phyloP scores from a whole-genome alignment of 2,888 invertebrate genomes.

The Metalampra italica region DNA sequence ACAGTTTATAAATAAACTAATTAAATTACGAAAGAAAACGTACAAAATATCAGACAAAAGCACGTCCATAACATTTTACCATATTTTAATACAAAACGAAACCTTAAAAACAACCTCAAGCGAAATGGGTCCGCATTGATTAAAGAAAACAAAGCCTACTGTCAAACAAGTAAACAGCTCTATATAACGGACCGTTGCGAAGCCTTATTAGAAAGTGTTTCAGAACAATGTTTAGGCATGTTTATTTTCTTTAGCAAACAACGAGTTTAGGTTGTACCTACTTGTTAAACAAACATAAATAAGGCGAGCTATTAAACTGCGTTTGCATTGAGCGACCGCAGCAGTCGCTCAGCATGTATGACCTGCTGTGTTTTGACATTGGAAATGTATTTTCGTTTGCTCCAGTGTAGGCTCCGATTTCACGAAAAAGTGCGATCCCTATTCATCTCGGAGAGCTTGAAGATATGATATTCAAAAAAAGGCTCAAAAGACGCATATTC shows the following conservation, averaged over 20 bases:
- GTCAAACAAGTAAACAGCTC: background rate
- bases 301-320: slow-evolving; percentile 1
- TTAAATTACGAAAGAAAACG: too few species aligned
- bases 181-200: background rate
- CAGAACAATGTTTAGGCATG: slow-evolving; percentile 14
- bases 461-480: too few species aligned
- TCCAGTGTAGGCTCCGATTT: too few species aligned
- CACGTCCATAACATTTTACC: too few species aligned
- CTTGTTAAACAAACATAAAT: slow-evolving; percentile 17
- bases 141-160: background rate
- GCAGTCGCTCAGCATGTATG: too few species aligned
- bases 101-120: slow-evolving; percentile 1
- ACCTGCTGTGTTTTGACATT: too few species aligned
- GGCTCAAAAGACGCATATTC: too few species aligned
- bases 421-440: too few species aligned
- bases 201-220: background rate
- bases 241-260: slow-evolving; percentile 19
- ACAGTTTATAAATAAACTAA: too few species aligned
- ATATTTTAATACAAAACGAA: background rate
- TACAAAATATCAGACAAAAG: too few species aligned
- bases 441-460: too few species aligned
- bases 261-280: background rate
- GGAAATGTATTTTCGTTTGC: too few species aligned
- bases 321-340: background rate
- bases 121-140: slow-evolving; percentile 5